Base-by-base conservation (phyloP, 2,113 vertebrate genomes). In the Chaetorhynchus papuensis region DNA sequence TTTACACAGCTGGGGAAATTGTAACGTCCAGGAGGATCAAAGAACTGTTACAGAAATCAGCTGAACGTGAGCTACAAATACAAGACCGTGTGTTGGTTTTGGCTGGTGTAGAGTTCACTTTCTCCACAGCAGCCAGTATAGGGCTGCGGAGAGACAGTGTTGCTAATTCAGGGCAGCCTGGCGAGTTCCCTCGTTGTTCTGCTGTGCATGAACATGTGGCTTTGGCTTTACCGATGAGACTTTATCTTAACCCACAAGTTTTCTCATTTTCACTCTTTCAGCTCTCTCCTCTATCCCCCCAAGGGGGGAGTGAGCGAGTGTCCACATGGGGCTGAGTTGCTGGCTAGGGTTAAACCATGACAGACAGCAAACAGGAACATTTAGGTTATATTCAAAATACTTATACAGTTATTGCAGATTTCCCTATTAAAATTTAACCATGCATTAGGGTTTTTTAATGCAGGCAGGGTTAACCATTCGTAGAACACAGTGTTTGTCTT, bases 151-250 rank as follows among this genome's bases (percentile, higher is more conserved):
- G 6, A 47, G 59, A 60, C 2, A 4, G 14, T 12, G 16, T 11
- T 41, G 16, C 21, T 39, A 75, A 45, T 24, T 53, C 54, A 53
- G 31, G 16, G 39, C 45, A 53, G 69, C 20, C 37, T 45, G 39
- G 13, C 1, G 12, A 60, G 24, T 53, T 53, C 45, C 60, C 47
- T 75, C 53, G 30, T 22, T 59, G 24, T 18, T 68, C 53, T 17
- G 6, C 7, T 47, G 20, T 26, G 5, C 13, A n/a, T 41, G n/a
- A 24, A 22, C 5, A 14, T 0, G 1, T 6, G 7, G 28, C 5
- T 28, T 66, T 74, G 61, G 28, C 15, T 44, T 74, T 74, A 81
- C 7, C 15, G 24, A 16, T 6, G 15, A 59, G 37, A 28, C 21
- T n/a, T 52, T n/a, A 59, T 39, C 41, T 59, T 4, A 10, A 39